Base-by-base conservation (phyloP, 2,888 invertebrate genomes). In the Cephus rjabovi region DNA sequence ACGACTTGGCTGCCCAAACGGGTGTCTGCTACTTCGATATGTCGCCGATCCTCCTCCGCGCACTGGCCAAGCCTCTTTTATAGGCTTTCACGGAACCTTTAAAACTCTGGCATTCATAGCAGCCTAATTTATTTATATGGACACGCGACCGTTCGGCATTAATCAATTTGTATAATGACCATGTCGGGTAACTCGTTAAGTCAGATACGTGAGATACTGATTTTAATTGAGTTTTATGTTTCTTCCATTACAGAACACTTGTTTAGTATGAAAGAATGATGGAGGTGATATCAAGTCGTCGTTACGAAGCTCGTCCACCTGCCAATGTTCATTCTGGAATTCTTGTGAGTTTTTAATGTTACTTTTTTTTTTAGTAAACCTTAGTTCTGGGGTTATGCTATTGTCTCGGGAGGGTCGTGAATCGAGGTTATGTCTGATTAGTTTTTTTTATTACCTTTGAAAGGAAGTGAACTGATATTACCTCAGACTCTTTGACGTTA, bases 201-300 rank as follows among this genome's bases (percentile, higher is more conserved):
- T 15, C 40, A 56, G 23, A 23, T 56, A 1, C 0, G 9, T 6
- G 40, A 23, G 23, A 56, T 56, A 56, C 23, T 9, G 56, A 23
- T 9, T 56, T 56, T 56, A 56, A 23, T 56, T 9, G 23, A 23
- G 9, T 23, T 23, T 9, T 56, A 23, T 23, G 9, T 56, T 56
- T 15, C 23, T 9, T 23, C 9, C 1, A 56, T 56, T 56, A 23
- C 56, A 56, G 56, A 56, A 56, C 1, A 56, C 23, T 56, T 2
- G 23, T 9, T 56, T 56, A 76, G 84, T 81, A 86, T 87, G 87
- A 87, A 80, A 81, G 76, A 86, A 88, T 85, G 85, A 90, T 90
- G 90, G 90, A 90, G 87, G 90, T 90, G 87, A 90, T 90, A 86
- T 90, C 90, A 85, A 90, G 90, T 86, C 90, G 90, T 76, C 88